Conservation (phyloP, 2,888 invertebrate genomes). For the Drosophila greeni region DNA sequence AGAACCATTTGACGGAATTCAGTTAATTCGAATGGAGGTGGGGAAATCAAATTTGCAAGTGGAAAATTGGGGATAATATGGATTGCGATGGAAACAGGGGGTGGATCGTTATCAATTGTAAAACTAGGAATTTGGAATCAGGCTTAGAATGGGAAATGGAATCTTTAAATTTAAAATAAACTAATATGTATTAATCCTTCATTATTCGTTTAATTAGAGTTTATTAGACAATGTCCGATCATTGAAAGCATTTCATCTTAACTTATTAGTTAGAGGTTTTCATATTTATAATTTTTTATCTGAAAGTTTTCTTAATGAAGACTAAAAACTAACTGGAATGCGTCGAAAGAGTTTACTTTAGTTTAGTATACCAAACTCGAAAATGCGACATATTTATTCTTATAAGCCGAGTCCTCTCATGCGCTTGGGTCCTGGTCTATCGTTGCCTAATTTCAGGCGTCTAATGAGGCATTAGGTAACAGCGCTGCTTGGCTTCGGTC, state of each 20-base stretch:
- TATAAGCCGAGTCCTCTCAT: background rate
- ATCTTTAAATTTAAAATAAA: background rate
- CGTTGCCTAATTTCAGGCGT: conserved; percentile 51
- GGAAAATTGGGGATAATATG: background rate
- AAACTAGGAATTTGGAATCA: background rate
- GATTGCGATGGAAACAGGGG: background rate
- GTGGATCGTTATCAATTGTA: no score
- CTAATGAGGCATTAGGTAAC: conserved; percentile 53
- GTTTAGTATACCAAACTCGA: background rate
- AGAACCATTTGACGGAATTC: conserved; percentile 8
- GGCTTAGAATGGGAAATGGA: background rate
- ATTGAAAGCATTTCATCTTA: background rate
- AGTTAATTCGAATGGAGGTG: background rate
- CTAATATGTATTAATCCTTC: background rate
- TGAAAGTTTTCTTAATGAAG: no score
- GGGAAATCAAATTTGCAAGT: background rate
- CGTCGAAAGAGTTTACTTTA: background rate
- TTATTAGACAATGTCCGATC: no score
- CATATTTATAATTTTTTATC: background rate
- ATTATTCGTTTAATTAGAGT: background rate
- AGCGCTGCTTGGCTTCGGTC: conserved; percentile 9
- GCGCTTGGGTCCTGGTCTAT: conserved; percentile 19
- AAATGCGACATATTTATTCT: background rate
- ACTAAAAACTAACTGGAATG: background rate
- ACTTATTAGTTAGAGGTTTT: background rate